Base-by-base conservation (phyloP, 2,888 invertebrate genomes). In the Ecliptopera silaceata region DNA sequence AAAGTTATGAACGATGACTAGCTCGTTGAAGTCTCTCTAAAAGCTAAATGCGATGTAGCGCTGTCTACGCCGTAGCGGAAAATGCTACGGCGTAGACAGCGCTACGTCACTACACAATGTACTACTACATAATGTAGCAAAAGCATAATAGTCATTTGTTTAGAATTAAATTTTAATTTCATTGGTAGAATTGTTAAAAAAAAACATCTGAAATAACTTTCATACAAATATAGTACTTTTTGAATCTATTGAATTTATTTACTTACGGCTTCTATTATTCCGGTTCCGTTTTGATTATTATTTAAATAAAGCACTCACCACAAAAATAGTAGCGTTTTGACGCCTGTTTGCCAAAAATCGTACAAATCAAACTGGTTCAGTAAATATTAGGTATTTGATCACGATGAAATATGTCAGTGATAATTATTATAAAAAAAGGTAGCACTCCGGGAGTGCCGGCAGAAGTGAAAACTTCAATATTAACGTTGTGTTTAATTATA, bases 341-440 rank as follows among this genome's bases (percentile, higher is more conserved):
- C 15, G 43, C 29, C 22, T 43, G 26, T 43, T 26, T 11, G 43
- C 4, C 15, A 11, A n/a, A 43, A 29, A 43, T 43, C 15, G 15
- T 11, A 12, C 26, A 26, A 15, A 43, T 43, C 43, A 29, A 11
- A 29, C 29, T 29, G 57, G 45, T 29, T 54, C 57, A 50, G 57
- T 57, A 55, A 56, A 56, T 56, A 55, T 56, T 39, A 11, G 52
- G 38, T 56, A 56, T 62, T 59, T 43, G 49, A 62, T 56, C 43
- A 38, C 52, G 53, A 42, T 42, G 13, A 29, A 43, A 43, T 43
- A 43, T 43, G 13, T 34, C 6, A 8, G 26, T 26, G 26, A 26
- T n/a, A n/a, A n/a, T n/a, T n/a, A n/a, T n/a, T n/a, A n/a, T n/a
- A n/a, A n/a, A n/a, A n/a, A n/a, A n/a, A n/a, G n/a, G n/a, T n/a